Evolutionary conservation across 2,113 vertebrate species (phyloP), one percentile per base, ranked within the genome.

Genomic region (Hucho hucho): DNA sequence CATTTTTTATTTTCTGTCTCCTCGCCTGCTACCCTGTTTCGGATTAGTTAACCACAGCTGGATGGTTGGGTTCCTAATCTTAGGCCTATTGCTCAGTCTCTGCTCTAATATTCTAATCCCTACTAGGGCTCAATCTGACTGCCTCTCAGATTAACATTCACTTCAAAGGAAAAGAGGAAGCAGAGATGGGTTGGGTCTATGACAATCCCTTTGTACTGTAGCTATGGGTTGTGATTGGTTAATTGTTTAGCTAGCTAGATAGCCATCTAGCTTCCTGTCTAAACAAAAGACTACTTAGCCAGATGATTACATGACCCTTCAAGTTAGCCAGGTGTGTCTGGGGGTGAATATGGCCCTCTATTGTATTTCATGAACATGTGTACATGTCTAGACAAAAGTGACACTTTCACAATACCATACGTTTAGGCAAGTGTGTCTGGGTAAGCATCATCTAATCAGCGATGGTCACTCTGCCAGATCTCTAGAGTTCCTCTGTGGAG

Each of bases 101-200:
- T 71, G 63, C 71, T 47, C 14, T 73, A 65, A 59, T 22, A 59
- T 66, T 74, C 59, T 86, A 89, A 90, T 87, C 83, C 46, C 49
- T 46, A 58, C 69, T 26, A 26, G 24, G 47, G 28, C 14, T 64
- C 76, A 76, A 83, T 84, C 74, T 28, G 46, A 79, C 29, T 43
- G 56, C 53, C 4, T 1, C 53, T 74, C 67, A 24, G 82, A 84
- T 84, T 79, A 86, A 79, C 65, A 77, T 78, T 77, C 73, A 81
- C 67, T 67, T 43, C 26, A 56, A 64, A 22, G 61, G 61, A 24
- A 11, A 64, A 70, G 49, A 65, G 75, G 65, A 68, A 49, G 4
- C 11, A 26, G 61, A 25, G 26, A 11, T 4, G 56, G 56, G 56
- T 16, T 1, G 56, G 16, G 56, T 13, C 6, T 16, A 16, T 59